Evolutionary conservation across 2,797 vertebrate species (phyloP), one percentile per base, ranked within the genome.

Genomic region (Echeneis naucrates): DNA sequence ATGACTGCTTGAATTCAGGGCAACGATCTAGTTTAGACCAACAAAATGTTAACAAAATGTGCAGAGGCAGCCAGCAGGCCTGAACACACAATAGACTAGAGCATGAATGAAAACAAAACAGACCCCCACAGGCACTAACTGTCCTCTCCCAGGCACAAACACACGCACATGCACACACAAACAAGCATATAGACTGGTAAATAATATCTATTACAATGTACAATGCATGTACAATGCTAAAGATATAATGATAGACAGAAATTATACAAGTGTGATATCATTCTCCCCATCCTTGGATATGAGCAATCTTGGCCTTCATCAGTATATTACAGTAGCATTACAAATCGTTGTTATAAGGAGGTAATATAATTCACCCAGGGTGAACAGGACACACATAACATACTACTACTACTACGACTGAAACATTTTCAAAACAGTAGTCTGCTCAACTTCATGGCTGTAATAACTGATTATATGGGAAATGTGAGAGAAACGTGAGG

Each of bases 41-140:
- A 88, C 81, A 78, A 86, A 87, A 82, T 83, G 72, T 59, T 77
- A 72, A 76, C 71, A 75, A 87, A 91, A 87, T 85, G 81, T 84
- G 72, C 86, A 81, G 86, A 81, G 83, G 84, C 82, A 88, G 83
- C 77, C 86, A 52, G 80, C 65, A 37, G 76, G 73, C 75, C 70
- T 56, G 65, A 55, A 68, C 74, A 84, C 81, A 90, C 85, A 92
- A 89, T 80, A 64, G 82, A 83, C 9, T 10, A 52, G 77, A 14
- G 78, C 77, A 75, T 68, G 75, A 77, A 56, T 86, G 87, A 90
- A 88, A 90, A 90, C 80, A 89, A 90, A 90, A 88, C 78, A 76
- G 70, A 65, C 68, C 56, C 75, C 42, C 68, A 73, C 78, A 42
- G 45, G 17, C 66, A 70, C 77, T 12, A 8, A 62, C 52, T 54